Evolutionary conservation across 2,888 invertebrate species (phyloP), one percentile per base, ranked within the genome.

Genomic region (Cheilosia urbana): DNA sequence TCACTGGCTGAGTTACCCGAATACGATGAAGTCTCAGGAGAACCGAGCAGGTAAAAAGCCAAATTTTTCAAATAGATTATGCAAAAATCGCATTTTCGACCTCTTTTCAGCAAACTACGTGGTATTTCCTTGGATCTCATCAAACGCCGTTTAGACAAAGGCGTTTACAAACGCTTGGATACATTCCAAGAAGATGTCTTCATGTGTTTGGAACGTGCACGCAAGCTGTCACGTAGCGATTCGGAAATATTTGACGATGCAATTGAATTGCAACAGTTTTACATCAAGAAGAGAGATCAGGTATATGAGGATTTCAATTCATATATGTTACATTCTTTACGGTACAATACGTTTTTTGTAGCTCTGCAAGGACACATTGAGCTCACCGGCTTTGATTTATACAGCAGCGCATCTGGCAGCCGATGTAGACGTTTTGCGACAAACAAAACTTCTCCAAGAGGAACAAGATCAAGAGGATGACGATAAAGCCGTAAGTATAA

Each of bases 131-230:
- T 99, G 88, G 99, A 99, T 91, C 93, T 98, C 73, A 97, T 99
- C 66, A 99, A 99, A 91, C 94, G 98, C 24, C 94, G 99, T 24
- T 93, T 99, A 53, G 98, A 99, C 90, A 95, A 96, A 91, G 97
- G 98, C 0, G 94, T 97, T 4, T 99, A 99, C 92, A 96, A 97
- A 89, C 94, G 99, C 6, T 93, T 99, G 85, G 99, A 99, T 91
- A 94, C 96, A 73, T 99, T 99, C 93, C 99, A 99, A 93, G 98
- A 98, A 89, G 99, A 99, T 90, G 95, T 99, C 90, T 99, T 99
- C 91, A 95, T 96, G 42, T 97, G 99, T 87, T 95, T 99, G 90
- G 98, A 98, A 89, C 93, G 96, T 88, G 98, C 98, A 0, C 95
- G 99, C 2, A 95, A 95, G 80, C 93, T 98, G 0, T 97, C 98